Evolutionary conservation across 1,140 invertebrate genomes (phyloP).

Genomic region (Portunus trituberculatus): DNA sequence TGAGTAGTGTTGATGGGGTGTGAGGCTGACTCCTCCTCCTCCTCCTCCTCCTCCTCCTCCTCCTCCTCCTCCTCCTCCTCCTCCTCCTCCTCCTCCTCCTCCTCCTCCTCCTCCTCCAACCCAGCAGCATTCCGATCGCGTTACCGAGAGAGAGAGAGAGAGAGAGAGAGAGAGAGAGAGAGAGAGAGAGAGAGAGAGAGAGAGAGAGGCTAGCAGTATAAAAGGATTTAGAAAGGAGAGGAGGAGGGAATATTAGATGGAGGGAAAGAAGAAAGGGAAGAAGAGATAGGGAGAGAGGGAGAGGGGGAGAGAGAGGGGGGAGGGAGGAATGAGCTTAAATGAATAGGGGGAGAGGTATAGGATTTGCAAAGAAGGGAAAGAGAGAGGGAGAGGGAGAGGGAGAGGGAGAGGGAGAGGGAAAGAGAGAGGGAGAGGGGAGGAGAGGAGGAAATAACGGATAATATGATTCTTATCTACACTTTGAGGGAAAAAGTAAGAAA

Average conservation of each 20-base stretch:
- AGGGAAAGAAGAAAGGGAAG: not conserved
- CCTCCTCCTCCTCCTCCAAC: not conserved
- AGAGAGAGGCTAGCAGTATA: not conserved
- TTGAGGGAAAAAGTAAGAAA: no score
- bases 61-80: not conserved
- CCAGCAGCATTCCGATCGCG: conserved; percentile 7
- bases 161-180: not conserved
- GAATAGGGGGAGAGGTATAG: no score
- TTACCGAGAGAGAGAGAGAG: not conserved
- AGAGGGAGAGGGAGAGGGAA: no score
- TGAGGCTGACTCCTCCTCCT: not conserved
- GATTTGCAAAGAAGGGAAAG: no score
- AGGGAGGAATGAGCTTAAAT: no score
- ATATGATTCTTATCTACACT: no score
- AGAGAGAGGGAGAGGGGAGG: no score
- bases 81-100: not conserved
- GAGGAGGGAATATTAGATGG: not conserved
- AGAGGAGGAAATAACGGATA: no score
- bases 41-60: not conserved
- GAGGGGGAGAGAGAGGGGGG: not conserved
- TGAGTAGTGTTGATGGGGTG: not conserved
- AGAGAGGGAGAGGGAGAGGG: no score
- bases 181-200: conserved; percentile 18
- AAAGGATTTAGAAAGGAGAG: not conserved
- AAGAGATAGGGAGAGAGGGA: not conserved